phyloP scores from a whole-genome alignment of 2,888 invertebrate species.

The Spodoptera exigua region DNA sequence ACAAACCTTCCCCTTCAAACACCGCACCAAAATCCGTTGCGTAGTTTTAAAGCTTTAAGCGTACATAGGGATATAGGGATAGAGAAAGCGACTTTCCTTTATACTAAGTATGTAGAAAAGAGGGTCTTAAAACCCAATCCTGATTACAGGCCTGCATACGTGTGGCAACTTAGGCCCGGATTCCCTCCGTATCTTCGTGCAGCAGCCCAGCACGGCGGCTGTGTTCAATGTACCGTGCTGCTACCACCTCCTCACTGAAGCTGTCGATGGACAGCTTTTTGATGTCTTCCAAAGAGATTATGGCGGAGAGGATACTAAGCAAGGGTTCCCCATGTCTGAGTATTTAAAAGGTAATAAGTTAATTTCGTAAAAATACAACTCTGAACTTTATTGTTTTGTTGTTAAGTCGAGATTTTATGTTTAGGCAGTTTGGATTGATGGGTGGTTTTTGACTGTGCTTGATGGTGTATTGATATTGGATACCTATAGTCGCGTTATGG shows the following conservation, averaged over 20 bases:
- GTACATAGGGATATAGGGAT: too few species aligned
- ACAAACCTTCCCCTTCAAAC: too few species aligned
- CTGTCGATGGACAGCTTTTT: conserved; percentile 66
- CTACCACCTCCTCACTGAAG: conserved; percentile 94
- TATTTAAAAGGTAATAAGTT: conserved; percentile 86
- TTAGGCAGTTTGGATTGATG: too few species aligned
- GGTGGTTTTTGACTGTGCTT: too few species aligned
- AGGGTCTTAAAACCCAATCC: background rate
- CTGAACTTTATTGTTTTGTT: background rate
- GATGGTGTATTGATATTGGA: too few species aligned
- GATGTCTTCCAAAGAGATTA: conserved; percentile 79
- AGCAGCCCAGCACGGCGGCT: conserved; percentile 86
- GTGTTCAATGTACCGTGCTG: conserved; percentile 97
- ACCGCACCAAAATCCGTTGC: too few species aligned
- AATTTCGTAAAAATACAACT: background rate
- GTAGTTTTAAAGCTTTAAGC: too few species aligned
- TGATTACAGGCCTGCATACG: conserved; percentile 93
- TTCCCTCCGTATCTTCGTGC: conserved; percentile 91
- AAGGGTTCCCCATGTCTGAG: conserved; percentile 92
- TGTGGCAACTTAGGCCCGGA: conserved; percentile 95
- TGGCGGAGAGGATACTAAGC: conserved; percentile 59
- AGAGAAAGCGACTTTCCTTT: too few species aligned
- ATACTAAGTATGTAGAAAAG: too few species aligned
- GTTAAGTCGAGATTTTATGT: too few species aligned
- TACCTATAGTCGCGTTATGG: too few species aligned